Evolutionary conservation across 2,797 vertebrate genomes (phyloP).

Genomic region (Trichosurus vulpecula): DNA sequence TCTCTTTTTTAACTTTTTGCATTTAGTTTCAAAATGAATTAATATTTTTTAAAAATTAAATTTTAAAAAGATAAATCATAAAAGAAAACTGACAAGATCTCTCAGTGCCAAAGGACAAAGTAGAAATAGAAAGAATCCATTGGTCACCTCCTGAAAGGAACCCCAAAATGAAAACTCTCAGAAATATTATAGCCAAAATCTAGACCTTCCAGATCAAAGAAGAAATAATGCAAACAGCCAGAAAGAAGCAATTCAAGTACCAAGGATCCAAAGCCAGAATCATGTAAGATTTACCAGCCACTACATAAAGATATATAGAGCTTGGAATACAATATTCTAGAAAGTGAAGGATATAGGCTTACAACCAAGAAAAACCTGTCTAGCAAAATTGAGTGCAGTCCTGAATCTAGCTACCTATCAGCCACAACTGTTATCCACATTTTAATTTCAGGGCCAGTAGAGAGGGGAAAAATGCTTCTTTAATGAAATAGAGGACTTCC

Average conservation of each 20-base stretch:
- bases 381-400: not conserved
- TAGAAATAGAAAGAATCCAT: not conserved
- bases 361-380: too few relatives aligned
- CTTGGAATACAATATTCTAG: not conserved
- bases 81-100: not conserved
- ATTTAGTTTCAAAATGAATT: too few relatives aligned
- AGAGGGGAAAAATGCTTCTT: too few relatives aligned
- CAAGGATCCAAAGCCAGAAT: not conserved
- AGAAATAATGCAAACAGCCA: not conserved
- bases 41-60: too few relatives aligned
- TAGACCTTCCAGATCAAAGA: not conserved
- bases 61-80: not conserved
- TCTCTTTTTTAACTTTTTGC: too few relatives aligned
- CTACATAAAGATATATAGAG: not conserved
- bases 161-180: not conserved
- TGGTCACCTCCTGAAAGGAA: not conserved
- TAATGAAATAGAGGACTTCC: too few relatives aligned
- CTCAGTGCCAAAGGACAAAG: not conserved
- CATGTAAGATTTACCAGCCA: not conserved
- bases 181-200: not conserved
- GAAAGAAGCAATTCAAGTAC: not conserved
- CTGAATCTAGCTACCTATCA: not conserved
- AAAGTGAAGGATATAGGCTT: not conserved
- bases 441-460: too few relatives aligned
- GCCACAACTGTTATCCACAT: too few relatives aligned